Percentiles rank a stretch among this genome's conserved stretches.
Conservation (phyloP, 2,113 vertebrate species). For the Gyps fulvus region DNA sequence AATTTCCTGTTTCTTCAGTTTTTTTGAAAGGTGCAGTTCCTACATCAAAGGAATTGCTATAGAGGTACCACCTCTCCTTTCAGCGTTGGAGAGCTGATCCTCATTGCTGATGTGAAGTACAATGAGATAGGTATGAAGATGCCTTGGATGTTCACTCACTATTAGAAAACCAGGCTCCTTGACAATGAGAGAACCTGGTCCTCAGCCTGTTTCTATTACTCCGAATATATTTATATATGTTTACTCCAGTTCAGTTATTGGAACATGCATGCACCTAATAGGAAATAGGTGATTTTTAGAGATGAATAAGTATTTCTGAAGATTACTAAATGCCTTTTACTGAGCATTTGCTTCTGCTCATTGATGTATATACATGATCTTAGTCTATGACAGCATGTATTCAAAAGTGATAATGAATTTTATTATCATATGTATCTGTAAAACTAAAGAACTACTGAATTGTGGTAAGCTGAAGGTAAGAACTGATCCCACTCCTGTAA, state of each 20-base stretch:
- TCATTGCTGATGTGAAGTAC: neutral
- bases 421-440: neutral
- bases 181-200: neutral
- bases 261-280: neutral
- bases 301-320: neutral
- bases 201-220: neutral
- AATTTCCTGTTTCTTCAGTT: neutral
- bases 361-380: neutral
- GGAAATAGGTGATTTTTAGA: neutral
- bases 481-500: rapidly evolving
- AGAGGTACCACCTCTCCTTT: neutral
- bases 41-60: neutral
- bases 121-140: neutral
- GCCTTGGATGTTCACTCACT: neutral
- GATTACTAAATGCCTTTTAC: neutral
- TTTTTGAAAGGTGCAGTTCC: neutral
- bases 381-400: neutral
- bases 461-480: neutral
- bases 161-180: neutral
- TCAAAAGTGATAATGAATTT: neutral
- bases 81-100: neutral
- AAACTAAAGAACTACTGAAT: neutral
- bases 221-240: neutral
- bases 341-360: neutral
- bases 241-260: neutral